These are phyloP conservation scores for Vulpes ferrilata DNA, from an alignment of 2,113 vertebrate genomes.

Conservation along the genomic window DNA sequence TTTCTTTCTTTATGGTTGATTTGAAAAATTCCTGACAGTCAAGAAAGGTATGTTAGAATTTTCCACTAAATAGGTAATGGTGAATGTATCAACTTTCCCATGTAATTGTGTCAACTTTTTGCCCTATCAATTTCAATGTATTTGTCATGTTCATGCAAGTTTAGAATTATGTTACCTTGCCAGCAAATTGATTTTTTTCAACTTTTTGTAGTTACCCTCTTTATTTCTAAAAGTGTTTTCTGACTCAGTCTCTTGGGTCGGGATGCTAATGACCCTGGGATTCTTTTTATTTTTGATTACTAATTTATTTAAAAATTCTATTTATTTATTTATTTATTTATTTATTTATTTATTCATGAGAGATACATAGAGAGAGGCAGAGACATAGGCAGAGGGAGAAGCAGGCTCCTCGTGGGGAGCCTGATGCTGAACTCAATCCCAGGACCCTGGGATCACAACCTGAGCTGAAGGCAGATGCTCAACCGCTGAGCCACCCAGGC, in stretches of 20 bases:
- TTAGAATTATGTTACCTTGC: conserved; percentile 23
- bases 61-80: neutral
- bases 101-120: neutral
- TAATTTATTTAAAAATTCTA: neutral
- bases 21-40: neutral
- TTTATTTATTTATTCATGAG: too few species aligned
- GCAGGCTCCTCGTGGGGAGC: too few species aligned
- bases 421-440: too few species aligned
- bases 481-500: too few species aligned
- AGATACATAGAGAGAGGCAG: too few species aligned
- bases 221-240: conserved; percentile 23
- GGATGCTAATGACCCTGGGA: neutral
- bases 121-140: neutral
- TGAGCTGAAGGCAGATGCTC: too few species aligned
- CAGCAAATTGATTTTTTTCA: neutral
- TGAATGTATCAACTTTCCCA: neutral
- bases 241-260: neutral
- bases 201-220: neutral
- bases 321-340: too few species aligned
- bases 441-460: too few species aligned
- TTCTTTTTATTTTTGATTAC: neutral
- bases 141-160: neutral
- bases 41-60: neutral
- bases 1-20: neutral
- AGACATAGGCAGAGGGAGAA: too few species aligned